Evolutionary conservation across 2,888 invertebrate species (phyloP).

Genomic region (Epirrhoe tristata): DNA sequence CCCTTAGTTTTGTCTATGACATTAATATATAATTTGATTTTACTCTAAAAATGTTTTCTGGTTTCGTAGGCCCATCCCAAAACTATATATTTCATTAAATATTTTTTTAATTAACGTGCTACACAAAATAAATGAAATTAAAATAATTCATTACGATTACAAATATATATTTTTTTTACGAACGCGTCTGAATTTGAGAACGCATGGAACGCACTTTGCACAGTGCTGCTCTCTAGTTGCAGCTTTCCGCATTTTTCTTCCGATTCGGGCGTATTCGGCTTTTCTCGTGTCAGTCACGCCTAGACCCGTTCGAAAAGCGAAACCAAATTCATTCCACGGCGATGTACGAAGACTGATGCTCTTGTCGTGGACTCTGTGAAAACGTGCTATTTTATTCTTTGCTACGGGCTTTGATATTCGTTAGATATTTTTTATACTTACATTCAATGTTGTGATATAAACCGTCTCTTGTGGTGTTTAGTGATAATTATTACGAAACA

Average conservation of each 20-base stretch:
- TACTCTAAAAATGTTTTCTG: no score
- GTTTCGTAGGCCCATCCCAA: no score
- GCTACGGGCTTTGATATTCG: slow-evolving; percentile 74
- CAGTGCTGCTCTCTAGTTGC: slow-evolving; percentile 64
- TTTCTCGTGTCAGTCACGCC: slow-evolving; percentile 81
- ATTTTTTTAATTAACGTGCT: no score
- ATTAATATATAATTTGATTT: no score
- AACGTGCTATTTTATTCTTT: slow-evolving; percentile 76
- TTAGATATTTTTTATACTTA: slow-evolving; percentile 66
- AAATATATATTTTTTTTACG: no score
- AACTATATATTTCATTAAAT: no score
- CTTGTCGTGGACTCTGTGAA: slow-evolving; percentile 79
- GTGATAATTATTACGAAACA: slow-evolving; percentile 70
- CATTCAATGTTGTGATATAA: slow-evolving; percentile 77
- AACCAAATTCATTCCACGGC: slow-evolving; percentile 82
- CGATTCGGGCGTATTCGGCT: slow-evolving; percentile 71
- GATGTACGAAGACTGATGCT: slow-evolving; percentile 83
- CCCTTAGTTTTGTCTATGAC: no score
- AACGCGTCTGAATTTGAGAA: slow-evolving; percentile 41
- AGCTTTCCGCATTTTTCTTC: slow-evolving; percentile 40
- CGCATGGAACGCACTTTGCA: slow-evolving; percentile 52
- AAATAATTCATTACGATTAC: no score
- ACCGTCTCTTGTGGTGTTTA: slow-evolving; percentile 74
- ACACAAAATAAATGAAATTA: no score
- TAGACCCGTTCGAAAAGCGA: slow-evolving; percentile 84